Conservation (phyloP, 2,113 vertebrate genomes). For the Sinocyclocheilus anophthalmus region DNA sequence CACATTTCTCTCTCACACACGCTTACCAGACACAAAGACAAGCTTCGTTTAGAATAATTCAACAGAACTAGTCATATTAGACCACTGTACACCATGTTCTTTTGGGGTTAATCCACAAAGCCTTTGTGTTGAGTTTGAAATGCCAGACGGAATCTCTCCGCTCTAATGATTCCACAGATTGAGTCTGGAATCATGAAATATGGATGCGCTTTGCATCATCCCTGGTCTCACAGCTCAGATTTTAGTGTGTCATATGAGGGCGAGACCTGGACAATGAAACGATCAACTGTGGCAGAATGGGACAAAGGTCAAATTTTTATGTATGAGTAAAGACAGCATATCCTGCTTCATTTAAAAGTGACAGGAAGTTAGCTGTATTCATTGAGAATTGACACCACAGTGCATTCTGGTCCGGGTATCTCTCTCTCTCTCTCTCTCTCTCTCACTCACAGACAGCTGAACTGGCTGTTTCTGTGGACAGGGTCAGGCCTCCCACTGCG, state of each 20-base stretch:
- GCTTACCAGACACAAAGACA: conserved; percentile 28
- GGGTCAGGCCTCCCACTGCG: conserved; percentile 53
- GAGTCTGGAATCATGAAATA: conserved; percentile 60
- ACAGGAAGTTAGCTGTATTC: conserved; percentile 3
- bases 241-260: conserved; percentile 13
- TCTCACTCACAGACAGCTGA: conserved; percentile 9
- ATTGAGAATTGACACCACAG: background rate
- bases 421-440: background rate
- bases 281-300: background rate
- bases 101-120: background rate
- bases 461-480: conserved; percentile 36
- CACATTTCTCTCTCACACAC: conserved; percentile 6
- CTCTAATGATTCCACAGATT: conserved; percentile 62
- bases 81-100: background rate
- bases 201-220: conserved; percentile 54
- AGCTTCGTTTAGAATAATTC: conserved; percentile 12
- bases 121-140: conserved; percentile 21
- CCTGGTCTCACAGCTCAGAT: background rate
- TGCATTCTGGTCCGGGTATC: background rate
- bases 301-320: background rate
- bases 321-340: background rate
- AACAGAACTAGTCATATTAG: background rate
- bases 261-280: background rate
- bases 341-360: conserved; percentile 10
- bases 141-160: background rate